Conservation (phyloP, 1,140 invertebrate genomes). For the Nymphalis io region DNA sequence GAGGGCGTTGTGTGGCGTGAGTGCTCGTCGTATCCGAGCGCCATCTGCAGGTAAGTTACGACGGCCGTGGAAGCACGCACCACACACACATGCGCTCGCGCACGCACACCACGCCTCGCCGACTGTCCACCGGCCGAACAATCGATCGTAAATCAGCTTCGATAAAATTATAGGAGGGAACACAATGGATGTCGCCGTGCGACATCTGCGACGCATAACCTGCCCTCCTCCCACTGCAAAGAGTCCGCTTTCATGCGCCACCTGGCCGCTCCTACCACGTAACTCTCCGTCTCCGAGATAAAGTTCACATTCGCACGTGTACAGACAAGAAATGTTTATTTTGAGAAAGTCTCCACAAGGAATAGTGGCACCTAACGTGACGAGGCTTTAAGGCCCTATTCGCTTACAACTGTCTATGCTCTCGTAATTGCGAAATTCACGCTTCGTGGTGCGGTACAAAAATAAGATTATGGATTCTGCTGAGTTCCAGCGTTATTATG, state of each 20-base stretch:
- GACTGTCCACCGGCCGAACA: constrained; percentile 75
- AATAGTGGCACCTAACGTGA: constrained; percentile 53
- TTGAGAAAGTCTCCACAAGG: constrained; percentile 59
- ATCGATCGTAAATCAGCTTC: constrained; percentile 80
- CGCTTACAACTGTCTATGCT: constrained; percentile 41
- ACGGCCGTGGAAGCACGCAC: constrained; percentile 53
- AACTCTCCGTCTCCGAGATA: constrained; percentile 74
- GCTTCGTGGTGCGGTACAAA: constrained; percentile 79
- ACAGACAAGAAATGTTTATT: constrained; percentile 78
- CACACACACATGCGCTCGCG: constrained; percentile 67
- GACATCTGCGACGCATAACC: constrained; percentile 65
- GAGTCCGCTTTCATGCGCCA: constrained; percentile 69
- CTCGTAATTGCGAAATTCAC: constrained; percentile 80
- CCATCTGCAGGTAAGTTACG: constrained; percentile 71
- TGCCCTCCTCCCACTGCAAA: constrained; percentile 61
- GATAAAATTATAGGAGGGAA: constrained; percentile 80
- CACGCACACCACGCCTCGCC: constrained; percentile 62
- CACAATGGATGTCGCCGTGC: constrained; percentile 72
- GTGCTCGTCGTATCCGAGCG: constrained; percentile 53
- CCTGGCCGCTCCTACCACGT: constrained; percentile 49
- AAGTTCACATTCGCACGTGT: constrained; percentile 77
- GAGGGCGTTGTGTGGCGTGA: constrained; percentile 62
- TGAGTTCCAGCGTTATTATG: constrained; percentile 78
- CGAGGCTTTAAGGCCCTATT: constrained; percentile 56
- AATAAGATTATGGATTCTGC: constrained; percentile 81